phyloP scores from a whole-genome alignment of 2,888 invertebrate genomes.

The Nemapogon koenigi region DNA sequence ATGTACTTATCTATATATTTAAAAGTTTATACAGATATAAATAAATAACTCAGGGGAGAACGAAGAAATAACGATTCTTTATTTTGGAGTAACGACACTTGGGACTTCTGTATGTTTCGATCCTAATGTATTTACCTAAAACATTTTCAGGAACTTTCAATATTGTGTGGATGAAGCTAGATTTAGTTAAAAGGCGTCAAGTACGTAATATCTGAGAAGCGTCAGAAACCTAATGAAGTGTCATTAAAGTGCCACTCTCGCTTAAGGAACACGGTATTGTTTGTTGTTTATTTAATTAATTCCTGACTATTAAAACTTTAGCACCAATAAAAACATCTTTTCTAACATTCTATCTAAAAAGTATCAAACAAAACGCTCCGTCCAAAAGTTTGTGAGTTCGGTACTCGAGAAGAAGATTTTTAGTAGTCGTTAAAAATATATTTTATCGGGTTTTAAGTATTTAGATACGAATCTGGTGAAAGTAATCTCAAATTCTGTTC shows the following conservation, averaged over 20 bases:
- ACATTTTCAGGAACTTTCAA: too few relatives aligned
- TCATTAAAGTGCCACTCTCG: slow-evolving; percentile 4
- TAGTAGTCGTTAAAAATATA: slow-evolving; percentile 54
- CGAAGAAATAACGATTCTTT: too few relatives aligned
- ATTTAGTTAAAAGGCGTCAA: too few relatives aligned
- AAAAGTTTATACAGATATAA: too few relatives aligned
- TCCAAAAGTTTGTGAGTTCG: too few relatives aligned
- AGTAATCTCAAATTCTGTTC: slow-evolving; percentile 50
- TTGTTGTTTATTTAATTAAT: slow-evolving; percentile 9
- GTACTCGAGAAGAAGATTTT: neutral
- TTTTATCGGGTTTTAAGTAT: slow-evolving; percentile 61
- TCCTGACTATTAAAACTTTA: slow-evolving; percentile 6
- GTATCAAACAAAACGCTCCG: slow-evolving; percentile 7
- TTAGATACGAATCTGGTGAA: slow-evolving; percentile 59
- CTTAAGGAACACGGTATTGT: slow-evolving; percentile 4
- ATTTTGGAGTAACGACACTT: too few relatives aligned
- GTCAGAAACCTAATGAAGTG: slow-evolving; percentile 4
- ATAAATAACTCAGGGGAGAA: too few relatives aligned
- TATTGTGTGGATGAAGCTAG: too few relatives aligned
- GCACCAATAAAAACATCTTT: slow-evolving; percentile 6
- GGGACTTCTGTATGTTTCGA: too few relatives aligned
- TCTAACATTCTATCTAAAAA: neutral
- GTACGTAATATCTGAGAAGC: too few relatives aligned
- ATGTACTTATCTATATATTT: too few relatives aligned
- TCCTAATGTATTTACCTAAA: too few relatives aligned